Evolutionary conservation across 1,140 invertebrate genomes (phyloP), one percentile per base, ranked within the genome.

Genomic region (Capitella teleta): DNA sequence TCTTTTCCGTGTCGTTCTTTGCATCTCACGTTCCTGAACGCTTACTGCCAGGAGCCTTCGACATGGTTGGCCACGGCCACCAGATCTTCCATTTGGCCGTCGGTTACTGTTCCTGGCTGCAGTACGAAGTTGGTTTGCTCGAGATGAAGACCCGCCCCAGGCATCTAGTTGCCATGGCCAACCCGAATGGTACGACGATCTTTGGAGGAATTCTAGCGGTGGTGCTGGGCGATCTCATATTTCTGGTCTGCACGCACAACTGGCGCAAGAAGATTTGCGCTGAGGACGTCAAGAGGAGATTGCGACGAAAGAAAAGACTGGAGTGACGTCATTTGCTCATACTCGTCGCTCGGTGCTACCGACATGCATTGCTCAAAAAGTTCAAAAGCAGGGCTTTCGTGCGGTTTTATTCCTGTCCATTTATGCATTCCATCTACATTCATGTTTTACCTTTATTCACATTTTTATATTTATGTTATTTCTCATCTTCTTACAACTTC

Each of bases 51-150:
- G 73, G 73, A 12, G 58, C 58, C 34, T 76, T 71, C 57, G 74
- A 76, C 49, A 60, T 72, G 36, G 38, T 75, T 8, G 74, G 74
- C 0, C 70, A 76, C 44, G 69, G 72, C 12, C 74, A 76, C 56
- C 72, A 75, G 42, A 57, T 70, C n/a, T 67, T 76, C 37, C 74
- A 76, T 49, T 53, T 73, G 8, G 47, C 61, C n/a, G 61, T 63
- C 5, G 61, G 72, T 23, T 19, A 66, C 12, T 66, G 64, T 5
- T 68, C 68, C 45, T 54, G 63, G 40, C 48, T 62, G 16, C 67
- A 73, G 51, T 57, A 72, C 36, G 56, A 58, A 40, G 64, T 55
- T 5, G 61, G 55, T 1, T 37, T 61, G 2, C 42, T 61, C 16
- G 64, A 67, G 30, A 38, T 67, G 34, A 43, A 53, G 8, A 24